phyloP scores from a whole-genome alignment of 2,113 vertebrate genomes.

The Acrocephalus arundinaceus region DNA sequence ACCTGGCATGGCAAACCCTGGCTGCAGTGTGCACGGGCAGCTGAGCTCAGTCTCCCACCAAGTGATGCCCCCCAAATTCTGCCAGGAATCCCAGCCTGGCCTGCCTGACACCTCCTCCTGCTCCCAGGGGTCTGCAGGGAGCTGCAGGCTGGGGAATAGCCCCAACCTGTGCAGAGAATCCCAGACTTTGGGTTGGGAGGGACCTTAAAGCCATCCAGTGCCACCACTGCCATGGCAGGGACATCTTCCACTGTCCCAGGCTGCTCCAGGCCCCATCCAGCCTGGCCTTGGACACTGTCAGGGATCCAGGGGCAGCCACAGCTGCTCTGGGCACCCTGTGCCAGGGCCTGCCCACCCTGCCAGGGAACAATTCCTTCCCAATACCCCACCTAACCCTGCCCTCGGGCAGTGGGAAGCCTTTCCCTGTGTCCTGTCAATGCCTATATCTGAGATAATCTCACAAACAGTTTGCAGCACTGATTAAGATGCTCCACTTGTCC shows the following conservation, averaged over 20 bases:
- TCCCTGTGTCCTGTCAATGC: neutral
- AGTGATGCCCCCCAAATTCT: neutral
- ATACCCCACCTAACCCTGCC: fast-evolving
- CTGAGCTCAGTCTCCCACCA: neutral
- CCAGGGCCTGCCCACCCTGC: fast-evolving
- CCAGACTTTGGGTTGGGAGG: neutral
- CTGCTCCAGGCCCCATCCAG: neutral
- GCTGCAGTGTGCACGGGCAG: neutral
- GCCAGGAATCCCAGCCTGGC: neutral
- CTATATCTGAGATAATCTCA: neutral
- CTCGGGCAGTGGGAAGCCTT: neutral
- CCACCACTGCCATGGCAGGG: neutral
- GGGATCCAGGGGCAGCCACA: too few species aligned
- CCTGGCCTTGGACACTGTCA: fast-evolving
- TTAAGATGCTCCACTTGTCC: neutral
- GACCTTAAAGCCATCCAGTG: neutral
- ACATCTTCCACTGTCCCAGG: neutral
- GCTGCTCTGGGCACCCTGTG: neutral
- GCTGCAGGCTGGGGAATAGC: neutral
- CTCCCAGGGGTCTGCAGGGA: neutral
- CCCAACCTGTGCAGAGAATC: too few species aligned
- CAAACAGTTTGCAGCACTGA: neutral
- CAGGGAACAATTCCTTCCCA: neutral
- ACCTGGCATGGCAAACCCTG: neutral
- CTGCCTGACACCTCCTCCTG: neutral